Percentiles rank a stretch among this genome's conserved stretches.
Evolutionary conservation across 1,140 invertebrate genomes (phyloP).

Genomic region (Drosophila grimshawi): DNA sequence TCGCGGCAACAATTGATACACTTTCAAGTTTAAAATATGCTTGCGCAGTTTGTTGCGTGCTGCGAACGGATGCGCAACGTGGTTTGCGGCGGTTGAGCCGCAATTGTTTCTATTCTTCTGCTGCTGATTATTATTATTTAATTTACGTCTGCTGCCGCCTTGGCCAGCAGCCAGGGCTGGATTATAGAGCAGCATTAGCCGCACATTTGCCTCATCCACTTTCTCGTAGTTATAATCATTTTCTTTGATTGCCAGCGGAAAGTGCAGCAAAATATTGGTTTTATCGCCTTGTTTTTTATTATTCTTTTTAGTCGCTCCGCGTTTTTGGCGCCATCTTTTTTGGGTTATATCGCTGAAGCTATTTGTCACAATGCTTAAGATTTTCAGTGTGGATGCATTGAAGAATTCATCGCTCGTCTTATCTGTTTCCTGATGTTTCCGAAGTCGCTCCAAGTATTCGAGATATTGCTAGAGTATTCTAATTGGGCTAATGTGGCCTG

Average conservation of each 20-base stretch:
- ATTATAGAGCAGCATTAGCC: slow-evolving; percentile 74
- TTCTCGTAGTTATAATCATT: slow-evolving; percentile 47
- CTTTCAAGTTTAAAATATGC: slow-evolving; percentile 62
- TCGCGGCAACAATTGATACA: slow-evolving; percentile 64
- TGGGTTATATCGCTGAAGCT: slow-evolving; percentile 43
- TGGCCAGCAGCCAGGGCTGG: slow-evolving; percentile 44
- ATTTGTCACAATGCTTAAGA: slow-evolving; percentile 65
- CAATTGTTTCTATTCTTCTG: slow-evolving; percentile 22
- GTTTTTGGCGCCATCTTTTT: slow-evolving; percentile 34
- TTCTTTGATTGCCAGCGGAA: slow-evolving; percentile 51
- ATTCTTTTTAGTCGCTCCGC: slow-evolving; percentile 8
- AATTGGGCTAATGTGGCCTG: slow-evolving; percentile 80
- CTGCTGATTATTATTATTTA: background rate
- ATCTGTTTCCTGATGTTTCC: slow-evolving; percentile 19
- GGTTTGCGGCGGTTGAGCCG: background rate
- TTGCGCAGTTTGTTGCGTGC: slow-evolving; percentile 1
- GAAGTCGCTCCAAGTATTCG: slow-evolving; percentile 68
- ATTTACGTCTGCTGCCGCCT: slow-evolving; percentile 1
- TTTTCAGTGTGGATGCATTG: slow-evolving; percentile 33
- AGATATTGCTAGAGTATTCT: slow-evolving; percentile 78
- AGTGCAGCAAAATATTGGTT: slow-evolving; percentile 65
- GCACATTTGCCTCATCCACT: slow-evolving; percentile 77
- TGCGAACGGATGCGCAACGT: background rate
- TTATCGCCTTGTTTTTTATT: slow-evolving; percentile 19
- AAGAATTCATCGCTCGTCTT: background rate